Evolutionary conservation across 1,140 invertebrate species (phyloP).

Genomic region (Conus ventricosus): DNA sequence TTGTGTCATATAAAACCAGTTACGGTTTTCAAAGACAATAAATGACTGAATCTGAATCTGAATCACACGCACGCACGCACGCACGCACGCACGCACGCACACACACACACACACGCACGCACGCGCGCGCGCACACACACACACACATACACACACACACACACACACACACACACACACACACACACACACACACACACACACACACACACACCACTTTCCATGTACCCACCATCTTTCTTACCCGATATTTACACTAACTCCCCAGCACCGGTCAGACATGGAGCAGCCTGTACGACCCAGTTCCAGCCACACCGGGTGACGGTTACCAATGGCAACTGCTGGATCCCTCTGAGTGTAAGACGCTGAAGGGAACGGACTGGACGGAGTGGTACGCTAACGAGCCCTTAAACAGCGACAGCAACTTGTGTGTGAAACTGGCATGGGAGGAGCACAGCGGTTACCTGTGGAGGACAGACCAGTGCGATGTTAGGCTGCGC

Average conservation of each 20-base stretch:
- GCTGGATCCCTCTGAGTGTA: not conserved
- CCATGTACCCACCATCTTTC: not conserved
- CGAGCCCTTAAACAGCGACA: not conserved
- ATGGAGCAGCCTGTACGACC: slow-evolving; percentile 17
- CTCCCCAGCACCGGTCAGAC: not conserved
- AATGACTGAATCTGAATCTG: no score
- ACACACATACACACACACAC: no score
- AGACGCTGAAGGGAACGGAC: not conserved
- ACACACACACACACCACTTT: no score
- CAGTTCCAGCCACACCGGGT: not conserved
- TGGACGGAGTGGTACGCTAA: not conserved
- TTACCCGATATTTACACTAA: not conserved
- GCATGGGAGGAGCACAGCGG: not conserved
- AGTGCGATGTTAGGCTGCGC: not conserved
- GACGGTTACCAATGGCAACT: slow-evolving; percentile 3
- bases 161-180: no score
- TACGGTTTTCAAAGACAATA: no score
- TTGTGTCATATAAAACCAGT: no score
- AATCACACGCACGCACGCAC: no score
- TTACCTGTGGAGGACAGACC: not conserved
- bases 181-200: no score
- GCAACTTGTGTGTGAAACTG: not conserved
- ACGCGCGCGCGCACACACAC: no score
- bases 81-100: no score
- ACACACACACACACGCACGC: no score